Evolutionary conservation across 2,797 vertebrate species (phyloP), one percentile per base, ranked within the genome.

Genomic region (Odontamblyopus lacepedii): DNA sequence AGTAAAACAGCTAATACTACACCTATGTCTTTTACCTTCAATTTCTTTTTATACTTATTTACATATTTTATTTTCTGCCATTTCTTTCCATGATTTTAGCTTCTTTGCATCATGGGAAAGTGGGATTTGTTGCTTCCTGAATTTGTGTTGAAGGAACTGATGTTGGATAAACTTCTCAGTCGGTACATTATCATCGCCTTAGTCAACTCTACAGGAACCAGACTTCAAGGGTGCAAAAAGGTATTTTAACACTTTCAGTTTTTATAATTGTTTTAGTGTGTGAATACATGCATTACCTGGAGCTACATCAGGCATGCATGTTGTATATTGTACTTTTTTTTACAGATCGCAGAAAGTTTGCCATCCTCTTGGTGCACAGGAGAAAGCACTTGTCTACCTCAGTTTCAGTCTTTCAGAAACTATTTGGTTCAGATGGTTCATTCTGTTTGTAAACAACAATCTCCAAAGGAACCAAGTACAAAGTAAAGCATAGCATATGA

Each of bases 141-240:
- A 73, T 86, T 92, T 2, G 74, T 75, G 1, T 63, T 97, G 53
- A 94, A 90, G 71, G 96, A 98, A 69, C 80, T 98, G 67, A 94
- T 94, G 67, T 82, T 98, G 78, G 94, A 93, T 82, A 98, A 95
- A 85, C 69, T 99, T 67, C 92, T 99, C 55, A 96, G 95, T 78
- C 95, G 96, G 80, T 98, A 97, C 83, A 91, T 99, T 67, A 92
- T 97, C 83, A 91, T 96, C 70, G 92, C 92, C 29, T 86, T 98
- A 48, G 87, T 92, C 16, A 96, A 94, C 70, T 90, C 93, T 12
- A 79, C 85, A 0, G 84, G 88, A 50, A 83, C 82, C 30, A 77
- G 85, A 5, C 72, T 90, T 56, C 78, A 88, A 2, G 95, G 95
- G 63, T 96, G 94, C 87, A 91, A 59, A 72, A 93, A 94, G 95